These are phyloP conservation scores for Sisor rabdophorus DNA, from an alignment of 2,113 vertebrate species.

Conservation along the genomic window DNA sequence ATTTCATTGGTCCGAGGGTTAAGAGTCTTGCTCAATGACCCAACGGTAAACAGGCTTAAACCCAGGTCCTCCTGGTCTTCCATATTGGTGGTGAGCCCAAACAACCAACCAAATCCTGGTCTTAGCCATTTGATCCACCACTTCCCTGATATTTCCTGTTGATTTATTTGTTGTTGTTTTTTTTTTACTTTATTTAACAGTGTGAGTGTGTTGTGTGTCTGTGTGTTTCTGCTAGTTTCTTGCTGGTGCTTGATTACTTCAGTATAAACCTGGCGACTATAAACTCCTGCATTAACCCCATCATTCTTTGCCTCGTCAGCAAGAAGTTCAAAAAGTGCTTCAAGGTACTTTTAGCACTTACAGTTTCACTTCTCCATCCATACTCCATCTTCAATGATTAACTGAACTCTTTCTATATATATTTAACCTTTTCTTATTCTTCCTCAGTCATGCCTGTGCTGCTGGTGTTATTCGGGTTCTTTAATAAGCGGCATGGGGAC, in stretches of 20 bases:
- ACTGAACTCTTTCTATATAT: neutral
- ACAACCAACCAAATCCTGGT: too few relatives aligned
- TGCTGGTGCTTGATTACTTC: constrained; percentile 88
- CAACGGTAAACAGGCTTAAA: too few relatives aligned
- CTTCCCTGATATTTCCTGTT: neutral
- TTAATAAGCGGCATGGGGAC: constrained; percentile 34
- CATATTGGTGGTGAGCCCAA: too few relatives aligned
- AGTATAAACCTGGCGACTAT: constrained; percentile 90
- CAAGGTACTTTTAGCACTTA: constrained; percentile 73
- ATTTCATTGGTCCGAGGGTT: too few relatives aligned
- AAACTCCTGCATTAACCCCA: constrained; percentile 98
- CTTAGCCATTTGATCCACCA: neutral
- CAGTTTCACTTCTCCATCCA: neutral
- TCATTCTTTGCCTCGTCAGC: constrained; percentile 93
- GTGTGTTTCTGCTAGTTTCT: constrained; percentile 69
- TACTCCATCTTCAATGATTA: neutral
- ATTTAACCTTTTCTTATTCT: constrained; percentile 8
- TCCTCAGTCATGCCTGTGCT: constrained; percentile 46
- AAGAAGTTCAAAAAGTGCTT: constrained; percentile 98
- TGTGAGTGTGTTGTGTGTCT: neutral
- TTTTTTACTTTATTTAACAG: too few relatives aligned
- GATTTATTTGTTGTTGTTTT: too few relatives aligned
- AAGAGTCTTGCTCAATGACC: too few relatives aligned
- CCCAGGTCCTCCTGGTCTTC: too few relatives aligned
- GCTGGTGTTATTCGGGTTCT: constrained; percentile 43